Evolutionary conservation across 2,113 vertebrate species (phyloP).

Genomic region (Phylloscopus trochilus): DNA sequence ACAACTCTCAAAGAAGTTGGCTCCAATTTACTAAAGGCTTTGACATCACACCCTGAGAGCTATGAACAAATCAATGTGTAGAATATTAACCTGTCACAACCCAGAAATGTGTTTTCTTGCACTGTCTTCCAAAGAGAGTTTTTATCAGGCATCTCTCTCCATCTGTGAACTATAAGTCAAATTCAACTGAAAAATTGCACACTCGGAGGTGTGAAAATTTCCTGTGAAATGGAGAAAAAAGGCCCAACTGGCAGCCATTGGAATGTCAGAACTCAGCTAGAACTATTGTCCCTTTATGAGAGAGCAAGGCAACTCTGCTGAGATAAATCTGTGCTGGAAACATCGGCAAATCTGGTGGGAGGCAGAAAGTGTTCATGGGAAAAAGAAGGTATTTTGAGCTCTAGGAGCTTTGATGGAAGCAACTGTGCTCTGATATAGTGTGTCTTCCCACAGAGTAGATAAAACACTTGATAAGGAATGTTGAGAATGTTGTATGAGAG

Average conservation of each 20-base stretch:
- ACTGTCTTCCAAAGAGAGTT: conserved; percentile 37
- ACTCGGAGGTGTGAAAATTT: conserved; percentile 25
- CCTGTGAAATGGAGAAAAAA: conserved; percentile 32
- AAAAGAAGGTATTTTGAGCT: conserved; percentile 1
- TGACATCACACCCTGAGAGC: not conserved
- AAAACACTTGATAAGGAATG: not conserved
- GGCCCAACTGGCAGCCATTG: conserved; percentile 12
- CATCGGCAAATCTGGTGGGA: not conserved
- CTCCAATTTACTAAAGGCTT: not conserved
- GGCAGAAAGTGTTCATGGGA: not conserved
- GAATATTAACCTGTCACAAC: conserved; percentile 56
- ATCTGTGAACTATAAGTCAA: conserved; percentile 36
- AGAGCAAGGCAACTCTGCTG: not conserved
- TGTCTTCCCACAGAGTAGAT: not conserved
- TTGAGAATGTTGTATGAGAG: not conserved
- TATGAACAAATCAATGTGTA: conserved; percentile 35
- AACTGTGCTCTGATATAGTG: not conserved
- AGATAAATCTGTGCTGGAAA: conserved; percentile 33
- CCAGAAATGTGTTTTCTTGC: conserved; percentile 51
- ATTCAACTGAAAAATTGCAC: conserved; percentile 48
- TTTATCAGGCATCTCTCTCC: conserved; percentile 8
- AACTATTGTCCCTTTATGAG: conserved; percentile 39
- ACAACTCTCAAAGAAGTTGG: not conserved
- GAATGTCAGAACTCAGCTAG: conserved; percentile 20
- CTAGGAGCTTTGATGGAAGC: not conserved